Conservation (phyloP, 37 sponge, comb jelly and placozoan genomes). For the Ianthella basta region DNA sequence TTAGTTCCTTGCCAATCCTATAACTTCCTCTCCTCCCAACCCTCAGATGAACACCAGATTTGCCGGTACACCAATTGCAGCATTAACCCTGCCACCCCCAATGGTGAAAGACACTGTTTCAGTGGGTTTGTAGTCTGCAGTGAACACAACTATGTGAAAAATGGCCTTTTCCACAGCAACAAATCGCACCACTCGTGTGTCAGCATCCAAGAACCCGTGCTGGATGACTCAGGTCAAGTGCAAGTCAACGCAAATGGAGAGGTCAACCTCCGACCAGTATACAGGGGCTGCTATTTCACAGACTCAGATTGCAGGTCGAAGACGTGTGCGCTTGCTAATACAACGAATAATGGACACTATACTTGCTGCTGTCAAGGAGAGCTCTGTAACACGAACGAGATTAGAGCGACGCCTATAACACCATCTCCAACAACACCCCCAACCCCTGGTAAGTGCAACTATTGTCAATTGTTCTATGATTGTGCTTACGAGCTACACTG, state of each 20-base stretch:
- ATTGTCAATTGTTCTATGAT: too few relatives aligned
- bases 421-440: not conserved
- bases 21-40: too few relatives aligned
- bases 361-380: conserved; percentile 6
- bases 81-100: not conserved
- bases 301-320: not conserved
- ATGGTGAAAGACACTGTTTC: not conserved
- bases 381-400: conserved; percentile 4
- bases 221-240: not conserved
- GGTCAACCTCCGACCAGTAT: not conserved
- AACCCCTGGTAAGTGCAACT: not conserved
- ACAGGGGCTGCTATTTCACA: not conserved
- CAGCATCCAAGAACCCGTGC: not conserved
- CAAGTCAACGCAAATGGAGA: too few relatives aligned
- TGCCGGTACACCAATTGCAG: conserved; percentile 25
- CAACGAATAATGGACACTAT: not conserved
- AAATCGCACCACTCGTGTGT: not conserved
- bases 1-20: too few relatives aligned
- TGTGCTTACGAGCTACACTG: too few relatives aligned
- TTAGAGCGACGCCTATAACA: not conserved
- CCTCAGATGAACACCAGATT: conserved; percentile 1
- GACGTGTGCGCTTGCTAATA: not conserved
- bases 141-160: not conserved
- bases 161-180: not conserved
- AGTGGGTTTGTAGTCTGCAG: conserved; percentile 18